Percentiles rank a stretch among this genome's conserved stretches.
phyloP scores from a whole-genome alignment of 2,797 vertebrate genomes.

The Xenops minutus region DNA sequence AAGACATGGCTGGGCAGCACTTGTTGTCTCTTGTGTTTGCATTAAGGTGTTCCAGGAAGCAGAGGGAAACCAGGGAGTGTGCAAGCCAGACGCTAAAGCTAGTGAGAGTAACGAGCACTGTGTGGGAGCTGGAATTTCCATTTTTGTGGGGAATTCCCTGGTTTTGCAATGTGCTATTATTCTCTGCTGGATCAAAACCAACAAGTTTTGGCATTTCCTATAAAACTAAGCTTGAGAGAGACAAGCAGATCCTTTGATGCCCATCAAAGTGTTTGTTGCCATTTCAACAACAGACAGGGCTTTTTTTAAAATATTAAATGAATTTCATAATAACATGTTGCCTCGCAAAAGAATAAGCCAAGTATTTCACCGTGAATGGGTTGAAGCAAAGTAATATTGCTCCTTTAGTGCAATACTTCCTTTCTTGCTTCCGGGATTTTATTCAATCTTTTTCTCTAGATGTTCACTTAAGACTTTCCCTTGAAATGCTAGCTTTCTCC shows the following conservation, averaged over 20 bases:
- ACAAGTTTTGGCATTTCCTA: neutral
- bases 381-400: neutral
- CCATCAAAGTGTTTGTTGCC: neutral
- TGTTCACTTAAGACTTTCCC: neutral
- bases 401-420: neutral
- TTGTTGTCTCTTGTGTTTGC: accelerated
- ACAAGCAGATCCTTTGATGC: neutral
- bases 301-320: neutral
- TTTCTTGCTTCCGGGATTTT: neutral
- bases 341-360: neutral
- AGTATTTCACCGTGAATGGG: neutral
- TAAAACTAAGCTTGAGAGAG: neutral
- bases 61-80: neutral
- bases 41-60: neutral
- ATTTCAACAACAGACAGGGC: neutral
- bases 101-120: neutral
- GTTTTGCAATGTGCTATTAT: neutral
- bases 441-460: neutral
- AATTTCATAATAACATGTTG: neutral
- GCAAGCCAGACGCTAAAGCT: neutral
- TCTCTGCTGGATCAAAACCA: slow-evolving; percentile 8
- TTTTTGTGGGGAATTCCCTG: neutral
- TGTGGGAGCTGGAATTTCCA: neutral
- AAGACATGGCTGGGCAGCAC: neutral
- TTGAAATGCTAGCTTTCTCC: neutral